Percentiles rank a stretch among this genome's conserved stretches.
Conservation (phyloP, 2,113 vertebrate genomes). For the Grallaria varia region DNA sequence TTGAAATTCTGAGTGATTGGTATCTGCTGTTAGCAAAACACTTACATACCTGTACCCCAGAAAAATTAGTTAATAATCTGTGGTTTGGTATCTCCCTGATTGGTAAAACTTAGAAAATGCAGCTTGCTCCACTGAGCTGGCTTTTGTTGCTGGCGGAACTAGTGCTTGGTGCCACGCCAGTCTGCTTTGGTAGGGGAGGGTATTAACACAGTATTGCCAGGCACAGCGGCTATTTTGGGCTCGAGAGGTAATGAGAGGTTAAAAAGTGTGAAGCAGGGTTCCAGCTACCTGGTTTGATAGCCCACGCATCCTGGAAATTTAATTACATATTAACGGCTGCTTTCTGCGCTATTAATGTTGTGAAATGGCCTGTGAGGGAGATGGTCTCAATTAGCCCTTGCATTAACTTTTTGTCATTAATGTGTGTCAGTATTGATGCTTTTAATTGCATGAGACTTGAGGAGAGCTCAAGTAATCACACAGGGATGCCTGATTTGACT, state of each 20-base stretch:
- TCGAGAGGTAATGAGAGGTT: background rate
- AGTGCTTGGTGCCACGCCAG: background rate
- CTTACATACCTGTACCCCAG: background rate
- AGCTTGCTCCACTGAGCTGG: background rate
- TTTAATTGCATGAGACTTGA: conserved; percentile 18
- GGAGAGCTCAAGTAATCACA: background rate
- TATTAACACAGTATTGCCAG: background rate
- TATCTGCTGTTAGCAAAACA: background rate
- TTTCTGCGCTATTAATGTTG: conserved; percentile 38
- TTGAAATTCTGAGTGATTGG: background rate
- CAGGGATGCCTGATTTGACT: background rate
- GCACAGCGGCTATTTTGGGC: background rate
- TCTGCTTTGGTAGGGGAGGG: background rate
- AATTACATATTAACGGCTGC: conserved; percentile 51
- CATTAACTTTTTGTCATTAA: conserved; percentile 51
- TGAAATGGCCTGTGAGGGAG: conserved; percentile 42
- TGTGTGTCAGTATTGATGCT: background rate
- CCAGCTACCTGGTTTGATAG: conserved; percentile 27
- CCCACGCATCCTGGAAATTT: conserved; percentile 16
- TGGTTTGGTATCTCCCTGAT: background rate
- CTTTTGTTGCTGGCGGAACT: background rate
- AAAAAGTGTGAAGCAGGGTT: conserved; percentile 29
- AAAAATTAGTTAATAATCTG: background rate
- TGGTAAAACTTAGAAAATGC: background rate
- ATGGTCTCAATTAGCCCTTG: conserved; percentile 47